phyloP scores from a whole-genome alignment of 2,888 invertebrate genomes.

The Aelia acuminata region DNA sequence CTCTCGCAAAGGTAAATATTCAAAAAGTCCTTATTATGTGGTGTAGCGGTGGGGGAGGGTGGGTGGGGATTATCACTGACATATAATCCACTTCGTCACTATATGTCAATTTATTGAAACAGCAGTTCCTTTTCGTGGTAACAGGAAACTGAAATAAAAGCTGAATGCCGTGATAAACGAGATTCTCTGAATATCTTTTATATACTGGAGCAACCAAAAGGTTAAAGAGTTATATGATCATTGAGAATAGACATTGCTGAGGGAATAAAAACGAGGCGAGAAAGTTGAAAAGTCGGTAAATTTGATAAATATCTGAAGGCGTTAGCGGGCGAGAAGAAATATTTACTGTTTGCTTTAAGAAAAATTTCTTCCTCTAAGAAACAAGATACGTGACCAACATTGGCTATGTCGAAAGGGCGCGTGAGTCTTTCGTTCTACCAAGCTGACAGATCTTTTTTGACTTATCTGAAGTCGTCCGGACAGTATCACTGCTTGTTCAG shows the following conservation, averaged over 20 bases:
- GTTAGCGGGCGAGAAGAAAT: neutral
- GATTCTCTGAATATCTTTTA: neutral
- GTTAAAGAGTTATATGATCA: neutral
- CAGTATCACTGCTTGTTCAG: neutral
- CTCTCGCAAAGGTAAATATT: no score
- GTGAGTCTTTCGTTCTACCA: neutral
- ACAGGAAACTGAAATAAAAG: no score
- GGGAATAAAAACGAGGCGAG: neutral
- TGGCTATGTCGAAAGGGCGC: neutral
- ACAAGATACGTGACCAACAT: neutral
- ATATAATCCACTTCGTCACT: no score
- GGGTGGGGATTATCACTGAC: no score
- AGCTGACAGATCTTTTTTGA: neutral
- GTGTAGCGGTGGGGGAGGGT: no score
- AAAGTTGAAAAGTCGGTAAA: slow-evolving; percentile 25
- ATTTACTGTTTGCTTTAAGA: slow-evolving; percentile 44
- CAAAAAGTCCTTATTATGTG: no score
- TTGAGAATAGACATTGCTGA: neutral
- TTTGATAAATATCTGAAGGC: slow-evolving; percentile 11
- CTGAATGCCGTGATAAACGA: no score
- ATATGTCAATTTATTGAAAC: no score
- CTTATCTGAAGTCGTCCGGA: neutral
- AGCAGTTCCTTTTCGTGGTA: no score
- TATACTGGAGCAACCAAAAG: neutral
- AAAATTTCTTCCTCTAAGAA: slow-evolving; percentile 32